Percentiles rank a stretch among this genome's conserved stretches.
phyloP scores from a whole-genome alignment of 1,140 invertebrate genomes.

The Probaryconus sp. region DNA sequence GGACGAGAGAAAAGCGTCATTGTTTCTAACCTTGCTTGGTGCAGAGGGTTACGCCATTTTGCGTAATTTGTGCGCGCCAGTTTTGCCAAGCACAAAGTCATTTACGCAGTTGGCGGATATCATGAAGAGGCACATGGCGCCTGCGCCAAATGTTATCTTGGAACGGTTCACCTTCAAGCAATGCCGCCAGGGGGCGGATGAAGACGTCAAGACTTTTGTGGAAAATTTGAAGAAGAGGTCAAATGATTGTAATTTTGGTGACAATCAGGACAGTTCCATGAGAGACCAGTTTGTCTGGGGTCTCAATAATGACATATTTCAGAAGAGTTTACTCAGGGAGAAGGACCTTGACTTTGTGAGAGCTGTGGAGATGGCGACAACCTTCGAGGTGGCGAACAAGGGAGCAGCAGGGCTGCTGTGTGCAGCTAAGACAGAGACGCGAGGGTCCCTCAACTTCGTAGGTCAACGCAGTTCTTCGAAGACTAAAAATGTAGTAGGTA shows the following conservation, averaged over 20 bases:
- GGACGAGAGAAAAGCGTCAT: constrained; percentile 39
- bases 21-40: constrained; percentile 64
- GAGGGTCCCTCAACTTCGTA: too few relatives aligned
- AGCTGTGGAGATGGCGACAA: constrained; percentile 57
- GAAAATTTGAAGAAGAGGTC: constrained; percentile 55
- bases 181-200: constrained; percentile 19
- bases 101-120: constrained; percentile 56
- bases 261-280: constrained; percentile 50
- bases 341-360: constrained; percentile 51
- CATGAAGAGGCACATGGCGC: constrained; percentile 64
- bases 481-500: too few relatives aligned
- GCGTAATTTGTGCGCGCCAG: constrained; percentile 63
- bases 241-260: constrained; percentile 62
- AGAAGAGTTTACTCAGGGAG: constrained; percentile 56
- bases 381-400: constrained; percentile 34
- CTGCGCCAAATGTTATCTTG: constrained; percentile 60
- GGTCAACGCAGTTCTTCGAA: too few relatives aligned
- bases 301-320: constrained; percentile 45
- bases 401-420: constrained; percentile 29
- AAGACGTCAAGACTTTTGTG: constrained; percentile 21
- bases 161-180: constrained; percentile 68
- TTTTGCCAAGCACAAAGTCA: constrained; percentile 53
- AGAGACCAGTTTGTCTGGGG: constrained; percentile 67
- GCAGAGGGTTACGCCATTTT: constrained; percentile 61
- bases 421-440: too few relatives aligned